A percentile compares a stretch with the other conserved stretches of the same genome.
phyloP scores from a whole-genome alignment of 2,113 vertebrate species.

The Ailurus styani region DNA sequence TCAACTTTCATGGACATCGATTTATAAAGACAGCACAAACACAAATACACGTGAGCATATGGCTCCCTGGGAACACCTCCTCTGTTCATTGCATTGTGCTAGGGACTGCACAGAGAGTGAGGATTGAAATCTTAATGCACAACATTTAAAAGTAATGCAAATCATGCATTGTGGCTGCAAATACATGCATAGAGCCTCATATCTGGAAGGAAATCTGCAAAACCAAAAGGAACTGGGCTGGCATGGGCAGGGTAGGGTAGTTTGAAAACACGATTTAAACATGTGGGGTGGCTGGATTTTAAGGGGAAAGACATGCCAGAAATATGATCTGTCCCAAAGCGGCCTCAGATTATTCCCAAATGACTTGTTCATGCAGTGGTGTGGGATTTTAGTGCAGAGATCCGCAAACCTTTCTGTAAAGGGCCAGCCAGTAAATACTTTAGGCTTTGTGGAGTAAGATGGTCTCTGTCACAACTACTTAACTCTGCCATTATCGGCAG shows the following conservation, averaged over 20 bases:
- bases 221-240: background rate
- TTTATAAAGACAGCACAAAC: background rate
- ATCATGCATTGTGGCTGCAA: background rate
- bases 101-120: background rate
- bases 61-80: accelerated
- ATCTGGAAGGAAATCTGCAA: background rate
- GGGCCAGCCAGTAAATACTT: background rate
- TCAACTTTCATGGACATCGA: background rate
- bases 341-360: background rate
- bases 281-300: background rate
- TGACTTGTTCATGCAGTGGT: accelerated
- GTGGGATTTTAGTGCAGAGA: background rate
- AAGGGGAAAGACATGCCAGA: background rate
- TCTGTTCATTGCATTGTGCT: background rate
- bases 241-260: background rate
- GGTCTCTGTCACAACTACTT: background rate
- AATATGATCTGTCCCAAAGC: background rate
- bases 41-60: accelerated
- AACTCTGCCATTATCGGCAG: accelerated
- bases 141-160: background rate
- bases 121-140: background rate
- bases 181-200: background rate
- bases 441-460: too few relatives aligned
- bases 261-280: background rate
- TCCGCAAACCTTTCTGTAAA: background rate